A percentile compares a stretch with the other conserved stretches of the same genome.
Evolutionary conservation across 30 jellyfish, hydroid and myxozoan genomes (phyloP).

Genomic region (Nemopilema nomurai): DNA sequence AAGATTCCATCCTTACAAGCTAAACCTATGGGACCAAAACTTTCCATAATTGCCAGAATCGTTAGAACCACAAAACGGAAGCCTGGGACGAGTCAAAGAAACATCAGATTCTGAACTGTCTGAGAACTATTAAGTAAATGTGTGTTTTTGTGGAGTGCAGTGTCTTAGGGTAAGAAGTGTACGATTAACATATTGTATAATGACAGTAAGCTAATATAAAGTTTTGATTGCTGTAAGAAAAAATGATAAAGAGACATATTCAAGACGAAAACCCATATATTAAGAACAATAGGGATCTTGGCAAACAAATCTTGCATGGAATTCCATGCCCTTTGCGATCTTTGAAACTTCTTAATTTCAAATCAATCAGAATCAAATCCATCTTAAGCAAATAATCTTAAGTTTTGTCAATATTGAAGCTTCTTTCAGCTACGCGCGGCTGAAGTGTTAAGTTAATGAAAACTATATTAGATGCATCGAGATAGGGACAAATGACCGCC

Average conservation of each 20-base stretch:
- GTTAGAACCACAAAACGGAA: neutral
- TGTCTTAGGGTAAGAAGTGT: neutral
- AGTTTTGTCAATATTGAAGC: constrained; percentile 47
- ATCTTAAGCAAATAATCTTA: constrained; percentile 39
- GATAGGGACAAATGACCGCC: neutral
- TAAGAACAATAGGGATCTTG: constrained; percentile 8
- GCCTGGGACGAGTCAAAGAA: neutral
- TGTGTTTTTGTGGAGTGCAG: neutral
- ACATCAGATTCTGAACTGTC: neutral
- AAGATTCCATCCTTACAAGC: neutral
- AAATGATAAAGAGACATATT: constrained; percentile 18
- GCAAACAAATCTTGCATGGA: constrained; percentile 48
- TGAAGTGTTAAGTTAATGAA: constrained; percentile 29
- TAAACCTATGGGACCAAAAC: neutral
- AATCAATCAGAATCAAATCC: constrained; percentile 33
- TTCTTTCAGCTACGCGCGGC: constrained; percentile 24
- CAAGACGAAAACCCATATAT: constrained; percentile 34
- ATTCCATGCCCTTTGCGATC: constrained; percentile 10
- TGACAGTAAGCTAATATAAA: constrained; percentile 7
- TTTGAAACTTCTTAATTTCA: constrained; percentile 33
- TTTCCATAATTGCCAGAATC: neutral
- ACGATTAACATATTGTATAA: constrained; percentile 2
- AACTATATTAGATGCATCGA: constrained; percentile 6
- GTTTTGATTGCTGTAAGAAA: constrained; percentile 9
- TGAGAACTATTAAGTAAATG: neutral